A percentile compares a stretch with the other conserved stretches of the same genome.
Evolutionary conservation across 2,113 vertebrate genomes (phyloP).

Genomic region (Eptesicus fuscus): DNA sequence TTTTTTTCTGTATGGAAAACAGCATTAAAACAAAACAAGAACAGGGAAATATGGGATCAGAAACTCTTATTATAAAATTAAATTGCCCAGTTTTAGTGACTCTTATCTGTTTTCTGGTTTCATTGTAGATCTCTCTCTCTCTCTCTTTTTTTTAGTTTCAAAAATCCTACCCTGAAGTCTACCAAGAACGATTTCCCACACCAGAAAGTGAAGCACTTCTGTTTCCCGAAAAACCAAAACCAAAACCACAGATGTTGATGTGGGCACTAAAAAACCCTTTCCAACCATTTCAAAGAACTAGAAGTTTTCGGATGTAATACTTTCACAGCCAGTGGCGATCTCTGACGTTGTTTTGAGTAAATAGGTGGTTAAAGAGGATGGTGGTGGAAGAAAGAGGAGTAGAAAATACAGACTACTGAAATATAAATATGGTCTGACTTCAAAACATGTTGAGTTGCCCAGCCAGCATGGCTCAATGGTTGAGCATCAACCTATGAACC

Average conservation of each 20-base stretch:
- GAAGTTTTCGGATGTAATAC: constrained; percentile 88
- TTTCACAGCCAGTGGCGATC: background rate
- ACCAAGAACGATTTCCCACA: constrained; percentile 87
- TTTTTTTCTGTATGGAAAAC: background rate
- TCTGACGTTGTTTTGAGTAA: background rate
- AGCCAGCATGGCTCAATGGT: too few relatives aligned
- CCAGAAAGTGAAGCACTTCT: constrained; percentile 85
- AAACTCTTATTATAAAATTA: background rate
- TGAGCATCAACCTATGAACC: too few relatives aligned
- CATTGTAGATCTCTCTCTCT: background rate
- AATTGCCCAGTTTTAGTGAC: constrained; percentile 30
- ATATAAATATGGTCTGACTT: background rate
- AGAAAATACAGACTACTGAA: background rate
- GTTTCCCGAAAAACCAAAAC: constrained; percentile 84
- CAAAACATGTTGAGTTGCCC: background rate
- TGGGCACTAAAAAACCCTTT: constrained; percentile 88
- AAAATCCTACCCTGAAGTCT: constrained; percentile 89
- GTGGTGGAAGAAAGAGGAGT: background rate
- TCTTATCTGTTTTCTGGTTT: background rate
- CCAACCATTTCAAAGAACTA: constrained; percentile 90
- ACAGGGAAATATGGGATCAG: background rate
- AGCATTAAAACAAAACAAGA: background rate
- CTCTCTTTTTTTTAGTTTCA: constrained; percentile 83
- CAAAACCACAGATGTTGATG: constrained; percentile 83
- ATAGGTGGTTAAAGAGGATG: background rate